These are phyloP conservation scores for Zoanthus sociatus DNA, from an alignment of 92 coral and sea anemone genomes.

Conservation along the genomic window DNA sequence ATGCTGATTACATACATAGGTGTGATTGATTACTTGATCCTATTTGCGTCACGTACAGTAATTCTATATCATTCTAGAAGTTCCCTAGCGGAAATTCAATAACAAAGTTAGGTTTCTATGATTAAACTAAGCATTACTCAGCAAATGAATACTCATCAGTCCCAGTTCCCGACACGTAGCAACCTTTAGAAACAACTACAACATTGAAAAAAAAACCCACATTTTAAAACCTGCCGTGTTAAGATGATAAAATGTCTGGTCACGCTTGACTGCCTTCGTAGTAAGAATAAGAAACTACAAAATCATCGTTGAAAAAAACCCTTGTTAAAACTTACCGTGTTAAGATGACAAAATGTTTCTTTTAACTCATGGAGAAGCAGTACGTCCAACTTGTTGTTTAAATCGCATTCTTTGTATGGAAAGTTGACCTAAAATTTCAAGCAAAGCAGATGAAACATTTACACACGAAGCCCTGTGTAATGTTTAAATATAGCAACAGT, in stretches of 20 bases:
- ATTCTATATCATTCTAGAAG: too few species aligned
- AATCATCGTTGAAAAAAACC: background rate
- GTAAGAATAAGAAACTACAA: background rate
- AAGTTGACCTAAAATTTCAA: constrained; percentile 76
- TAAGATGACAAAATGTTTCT: constrained; percentile 97
- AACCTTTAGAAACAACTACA: background rate
- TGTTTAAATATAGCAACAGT: too few species aligned
- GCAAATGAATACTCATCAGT: too few species aligned
- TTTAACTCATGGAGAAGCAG: constrained; percentile 92
- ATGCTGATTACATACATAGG: too few species aligned
- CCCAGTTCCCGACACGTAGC: too few species aligned
- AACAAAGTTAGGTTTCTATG: too few species aligned
- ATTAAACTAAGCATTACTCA: too few species aligned
- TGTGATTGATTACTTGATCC: too few species aligned
- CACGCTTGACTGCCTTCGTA: background rate
- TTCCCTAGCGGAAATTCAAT: too few species aligned
- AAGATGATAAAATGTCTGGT: constrained; percentile 86
- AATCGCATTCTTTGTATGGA: constrained; percentile 91
- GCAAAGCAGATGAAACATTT: background rate
- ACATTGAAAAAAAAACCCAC: background rate
- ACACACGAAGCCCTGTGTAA: background rate
- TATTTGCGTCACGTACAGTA: too few species aligned
- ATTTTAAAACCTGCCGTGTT: constrained; percentile 69
- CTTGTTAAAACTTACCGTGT: constrained; percentile 65
- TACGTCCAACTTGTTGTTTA: constrained; percentile 80